A percentile compares a stretch with the other conserved stretches of the same genome.
These are phyloP conservation scores for Chaetogeoica ovagalla DNA, from an alignment of 2,888 invertebrate species.

Conservation along the genomic window DNA sequence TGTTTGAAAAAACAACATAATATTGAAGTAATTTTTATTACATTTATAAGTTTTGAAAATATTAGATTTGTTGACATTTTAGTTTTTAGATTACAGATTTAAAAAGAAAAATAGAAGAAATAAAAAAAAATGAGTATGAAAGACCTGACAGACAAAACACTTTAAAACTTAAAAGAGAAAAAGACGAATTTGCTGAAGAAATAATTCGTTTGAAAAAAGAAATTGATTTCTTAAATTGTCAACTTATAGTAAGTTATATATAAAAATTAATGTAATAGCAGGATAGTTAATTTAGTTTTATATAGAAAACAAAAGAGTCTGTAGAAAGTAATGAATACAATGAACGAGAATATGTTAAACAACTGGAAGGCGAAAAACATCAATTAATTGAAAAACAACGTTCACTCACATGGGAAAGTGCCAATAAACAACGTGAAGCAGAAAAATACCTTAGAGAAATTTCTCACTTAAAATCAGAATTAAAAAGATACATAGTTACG, in stretches of 20 bases:
- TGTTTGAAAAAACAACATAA: slow-evolving; percentile 46
- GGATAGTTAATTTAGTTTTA: not conserved
- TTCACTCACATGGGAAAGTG: slow-evolving; percentile 44
- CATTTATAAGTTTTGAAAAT: not conserved
- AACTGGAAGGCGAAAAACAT: slow-evolving; percentile 44
- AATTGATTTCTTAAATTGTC: slow-evolving; percentile 45
- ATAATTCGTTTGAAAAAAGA: slow-evolving; percentile 45
- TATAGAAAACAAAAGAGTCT: slow-evolving; percentile 41
- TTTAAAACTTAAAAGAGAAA: slow-evolving; percentile 46
- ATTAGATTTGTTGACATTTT: not conserved
- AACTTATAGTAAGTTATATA: slow-evolving; percentile 23
- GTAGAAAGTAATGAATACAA: slow-evolving; percentile 46
- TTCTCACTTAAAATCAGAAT: slow-evolving; percentile 35
- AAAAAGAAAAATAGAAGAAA: slow-evolving; percentile 38
- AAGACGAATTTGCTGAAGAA: slow-evolving; percentile 34
- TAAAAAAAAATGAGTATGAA: slow-evolving; percentile 15
- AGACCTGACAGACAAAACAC: slow-evolving; percentile 26
- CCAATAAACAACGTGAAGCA: slow-evolving; percentile 26
- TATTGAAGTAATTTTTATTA: slow-evolving; percentile 25
- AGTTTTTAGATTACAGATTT: slow-evolving; percentile 35
- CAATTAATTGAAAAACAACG: slow-evolving; percentile 45
- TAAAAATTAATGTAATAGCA: not conserved
- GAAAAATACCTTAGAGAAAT: slow-evolving; percentile 33
- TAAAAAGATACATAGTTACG: slow-evolving; percentile 20
- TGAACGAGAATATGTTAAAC: slow-evolving; percentile 44